Evolutionary conservation across 2,113 vertebrate species (phyloP).

Genomic region (Peromyscus maniculatus): DNA sequence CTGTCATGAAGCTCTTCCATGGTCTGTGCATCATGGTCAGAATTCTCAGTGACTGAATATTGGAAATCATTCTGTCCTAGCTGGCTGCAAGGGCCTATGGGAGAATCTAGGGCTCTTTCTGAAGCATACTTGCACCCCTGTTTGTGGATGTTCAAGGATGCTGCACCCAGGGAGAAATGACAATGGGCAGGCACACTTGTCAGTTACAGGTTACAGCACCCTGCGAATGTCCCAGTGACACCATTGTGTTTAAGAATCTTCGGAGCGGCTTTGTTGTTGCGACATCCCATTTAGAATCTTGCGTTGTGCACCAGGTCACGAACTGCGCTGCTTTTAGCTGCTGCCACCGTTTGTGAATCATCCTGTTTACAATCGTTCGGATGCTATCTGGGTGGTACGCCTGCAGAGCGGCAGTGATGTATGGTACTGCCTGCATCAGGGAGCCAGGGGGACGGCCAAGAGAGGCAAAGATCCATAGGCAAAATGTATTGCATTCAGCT

Average conservation of each 20-base stretch:
- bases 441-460: neutral
- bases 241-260: slow-evolving; percentile 68
- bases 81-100: slow-evolving; percentile 63
- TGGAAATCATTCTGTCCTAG: slow-evolving; percentile 65
- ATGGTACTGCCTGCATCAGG: neutral
- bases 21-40: slow-evolving; percentile 64
- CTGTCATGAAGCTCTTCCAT: slow-evolving; percentile 70
- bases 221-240: neutral
- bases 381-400: slow-evolving; percentile 64
- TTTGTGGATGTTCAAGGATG: neutral
- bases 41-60: slow-evolving; percentile 69
- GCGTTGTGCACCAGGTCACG: slow-evolving; percentile 12
- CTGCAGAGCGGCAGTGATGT: slow-evolving; percentile 50
- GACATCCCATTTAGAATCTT: slow-evolving; percentile 74
- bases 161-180: neutral
- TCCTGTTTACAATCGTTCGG: slow-evolving; percentile 67
- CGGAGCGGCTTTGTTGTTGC: slow-evolving; percentile 22
- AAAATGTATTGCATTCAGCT: neutral
- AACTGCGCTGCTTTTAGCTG: slow-evolving; percentile 70
- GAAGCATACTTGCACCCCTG: neutral
- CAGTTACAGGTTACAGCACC: slow-evolving; percentile 63
- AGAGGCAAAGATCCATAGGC: neutral
- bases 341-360: slow-evolving; percentile 78
- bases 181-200: neutral
- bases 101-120: slow-evolving; percentile 17